These are phyloP conservation scores for Fulica atra DNA, from an alignment of 2,113 vertebrate genomes.

Conservation along the genomic window DNA sequence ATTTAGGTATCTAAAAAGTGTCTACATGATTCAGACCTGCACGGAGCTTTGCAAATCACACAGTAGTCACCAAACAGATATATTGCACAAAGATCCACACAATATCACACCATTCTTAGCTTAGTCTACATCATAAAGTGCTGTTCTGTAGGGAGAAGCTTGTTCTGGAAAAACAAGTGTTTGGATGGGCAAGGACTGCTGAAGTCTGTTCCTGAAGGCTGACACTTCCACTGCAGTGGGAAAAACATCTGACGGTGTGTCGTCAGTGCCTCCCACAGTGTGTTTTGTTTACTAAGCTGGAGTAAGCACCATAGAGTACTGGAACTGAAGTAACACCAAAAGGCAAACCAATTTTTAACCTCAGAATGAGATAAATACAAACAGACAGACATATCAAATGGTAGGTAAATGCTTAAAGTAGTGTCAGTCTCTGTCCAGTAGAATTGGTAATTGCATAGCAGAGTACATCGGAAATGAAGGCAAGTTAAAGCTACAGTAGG, in stretches of 20 bases:
- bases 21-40: slow-evolving; percentile 44
- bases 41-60: slow-evolving; percentile 53
- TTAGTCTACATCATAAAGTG: slow-evolving; percentile 84
- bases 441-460: slow-evolving; percentile 53
- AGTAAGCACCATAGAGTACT: slow-evolving; percentile 14
- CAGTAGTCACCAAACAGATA: slow-evolving; percentile 59
- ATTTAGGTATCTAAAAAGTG: slow-evolving; percentile 55
- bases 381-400: background rate
- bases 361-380: background rate
- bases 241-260: background rate
- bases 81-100: slow-evolving; percentile 80
- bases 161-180: slow-evolving; percentile 16
- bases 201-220: slow-evolving; percentile 15
- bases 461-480: background rate
- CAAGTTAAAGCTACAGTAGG: background rate
- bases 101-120: slow-evolving; percentile 69
- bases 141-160: slow-evolving; percentile 63
- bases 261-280: background rate
- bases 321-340: slow-evolving; percentile 25
- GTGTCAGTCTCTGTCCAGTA: background rate
- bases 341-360: slow-evolving; percentile 1
- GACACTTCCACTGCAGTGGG: background rate
- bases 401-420: background rate
- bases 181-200: slow-evolving; percentile 20
- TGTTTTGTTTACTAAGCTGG: background rate